Evolutionary conservation across 2,797 vertebrate genomes (phyloP).

Genomic region (Sebastes minor): DNA sequence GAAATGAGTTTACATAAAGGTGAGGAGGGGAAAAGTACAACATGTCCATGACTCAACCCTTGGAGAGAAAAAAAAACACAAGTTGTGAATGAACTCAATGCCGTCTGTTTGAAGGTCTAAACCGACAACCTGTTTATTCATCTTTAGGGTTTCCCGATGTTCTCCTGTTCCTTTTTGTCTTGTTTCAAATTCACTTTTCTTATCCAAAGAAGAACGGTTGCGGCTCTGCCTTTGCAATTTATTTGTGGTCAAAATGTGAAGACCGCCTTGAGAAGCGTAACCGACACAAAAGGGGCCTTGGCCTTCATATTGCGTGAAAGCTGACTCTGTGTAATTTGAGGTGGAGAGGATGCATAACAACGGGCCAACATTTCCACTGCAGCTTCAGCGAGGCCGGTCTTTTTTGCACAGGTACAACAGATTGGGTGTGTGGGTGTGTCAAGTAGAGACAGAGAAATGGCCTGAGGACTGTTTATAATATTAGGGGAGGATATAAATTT

Average conservation of each 20-base stretch:
- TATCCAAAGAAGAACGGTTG: background rate
- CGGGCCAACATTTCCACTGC: slow-evolving; percentile 35
- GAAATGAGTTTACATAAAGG: slow-evolving; percentile 34
- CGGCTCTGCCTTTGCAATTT: background rate
- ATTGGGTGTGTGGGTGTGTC: slow-evolving; percentile 55
- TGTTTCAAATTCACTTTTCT: background rate
- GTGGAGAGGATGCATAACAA: slow-evolving; percentile 47
- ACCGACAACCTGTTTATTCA: slow-evolving; percentile 7
- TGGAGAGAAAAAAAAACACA: background rate
- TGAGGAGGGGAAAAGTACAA: background rate
- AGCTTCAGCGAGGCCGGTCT: background rate
- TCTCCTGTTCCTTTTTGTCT: background rate
- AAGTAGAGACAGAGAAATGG: slow-evolving; percentile 38
- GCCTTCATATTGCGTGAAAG: slow-evolving; percentile 51
- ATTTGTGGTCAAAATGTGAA: slow-evolving; percentile 3
- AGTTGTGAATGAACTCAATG: background rate
- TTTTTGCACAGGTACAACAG: slow-evolving; percentile 30
- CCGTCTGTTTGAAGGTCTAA: background rate
- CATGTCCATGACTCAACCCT: background rate
- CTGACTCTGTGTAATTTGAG: slow-evolving; percentile 61
- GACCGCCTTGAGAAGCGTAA: background rate
- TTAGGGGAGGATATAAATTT: slow-evolving; percentile 64
- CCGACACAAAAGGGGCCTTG: slow-evolving; percentile 29
- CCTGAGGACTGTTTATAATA: slow-evolving; percentile 57
- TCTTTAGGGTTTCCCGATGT: background rate